Conservation (phyloP, 2,888 invertebrate species). For the Steromphala cineraria region DNA sequence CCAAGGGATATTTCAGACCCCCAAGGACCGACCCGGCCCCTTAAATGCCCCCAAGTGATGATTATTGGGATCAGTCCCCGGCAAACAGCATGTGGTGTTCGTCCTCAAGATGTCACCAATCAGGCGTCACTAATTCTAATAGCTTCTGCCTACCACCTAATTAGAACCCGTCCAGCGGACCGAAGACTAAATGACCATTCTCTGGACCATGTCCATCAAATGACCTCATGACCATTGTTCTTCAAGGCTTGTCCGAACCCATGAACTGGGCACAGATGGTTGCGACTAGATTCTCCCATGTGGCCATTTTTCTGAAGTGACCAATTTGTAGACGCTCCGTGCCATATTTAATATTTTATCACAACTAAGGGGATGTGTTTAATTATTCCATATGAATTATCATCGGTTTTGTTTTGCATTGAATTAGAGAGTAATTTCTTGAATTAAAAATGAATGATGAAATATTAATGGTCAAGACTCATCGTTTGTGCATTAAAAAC, state of each 20-base stretch:
- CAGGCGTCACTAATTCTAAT: neutral
- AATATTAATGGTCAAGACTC: too few species aligned
- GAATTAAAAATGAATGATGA: too few species aligned
- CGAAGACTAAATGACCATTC: neutral
- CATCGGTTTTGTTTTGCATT: too few species aligned
- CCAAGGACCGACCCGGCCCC: too few species aligned
- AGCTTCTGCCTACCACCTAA: neutral
- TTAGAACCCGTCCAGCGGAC: neutral
- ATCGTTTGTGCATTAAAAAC: too few species aligned
- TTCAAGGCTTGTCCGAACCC: neutral
- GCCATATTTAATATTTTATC: neutral
- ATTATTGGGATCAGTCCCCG: neutral
- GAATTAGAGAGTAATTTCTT: too few species aligned
- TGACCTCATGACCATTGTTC: neutral
- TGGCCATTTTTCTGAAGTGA: neutral
- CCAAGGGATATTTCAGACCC: too few species aligned
- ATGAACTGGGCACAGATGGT: neutral
- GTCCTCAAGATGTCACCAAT: neutral
- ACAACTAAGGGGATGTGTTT: too few species aligned
- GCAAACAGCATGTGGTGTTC: neutral
- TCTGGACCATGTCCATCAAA: conserved; percentile 1
- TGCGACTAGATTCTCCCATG: neutral
- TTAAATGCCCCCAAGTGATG: neutral
- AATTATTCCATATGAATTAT: too few species aligned
- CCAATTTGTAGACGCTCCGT: neutral